Conservation (phyloP, 2,113 vertebrate genomes). For the Phycodurus eques region DNA sequence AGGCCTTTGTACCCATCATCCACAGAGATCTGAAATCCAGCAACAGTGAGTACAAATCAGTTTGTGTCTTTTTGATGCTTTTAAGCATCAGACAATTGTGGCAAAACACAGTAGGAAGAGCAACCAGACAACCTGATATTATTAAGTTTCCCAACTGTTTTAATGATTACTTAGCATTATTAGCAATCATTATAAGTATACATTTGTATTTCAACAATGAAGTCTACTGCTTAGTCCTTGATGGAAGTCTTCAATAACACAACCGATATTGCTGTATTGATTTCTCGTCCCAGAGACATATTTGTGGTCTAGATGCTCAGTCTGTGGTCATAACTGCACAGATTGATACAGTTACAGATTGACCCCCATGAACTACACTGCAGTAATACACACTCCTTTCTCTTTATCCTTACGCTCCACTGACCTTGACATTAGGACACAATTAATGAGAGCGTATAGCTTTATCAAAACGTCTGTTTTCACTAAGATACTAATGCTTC, state of each 20-base stretch:
- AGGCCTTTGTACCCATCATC: constrained; percentile 85
- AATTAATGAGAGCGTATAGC: not conserved
- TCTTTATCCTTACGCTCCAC: not conserved
- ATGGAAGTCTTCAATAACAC: not conserved
- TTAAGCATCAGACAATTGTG: not conserved
- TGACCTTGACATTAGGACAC: not conserved
- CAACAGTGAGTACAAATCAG: constrained; percentile 81
- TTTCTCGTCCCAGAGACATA: not conserved
- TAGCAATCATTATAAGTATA: not conserved
- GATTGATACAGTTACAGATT: not conserved
- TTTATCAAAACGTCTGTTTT: not conserved
- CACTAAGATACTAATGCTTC: not conserved
- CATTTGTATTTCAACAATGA: not conserved
- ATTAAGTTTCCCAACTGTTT: not conserved
- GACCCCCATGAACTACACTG: not conserved
- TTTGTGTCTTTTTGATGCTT: not conserved
- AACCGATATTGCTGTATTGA: constrained; percentile 4
- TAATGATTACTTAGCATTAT: not conserved
- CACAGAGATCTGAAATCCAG: constrained; percentile 92
- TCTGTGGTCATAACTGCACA: constrained; percentile 3
- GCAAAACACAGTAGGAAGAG: not conserved
- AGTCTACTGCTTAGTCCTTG: not conserved
- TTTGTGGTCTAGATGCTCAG: constrained; percentile 6
- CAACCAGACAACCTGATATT: not conserved
- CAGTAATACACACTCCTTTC: not conserved